Base-by-base conservation (phyloP, 2,797 vertebrate genomes). In the Betta splendens region DNA sequence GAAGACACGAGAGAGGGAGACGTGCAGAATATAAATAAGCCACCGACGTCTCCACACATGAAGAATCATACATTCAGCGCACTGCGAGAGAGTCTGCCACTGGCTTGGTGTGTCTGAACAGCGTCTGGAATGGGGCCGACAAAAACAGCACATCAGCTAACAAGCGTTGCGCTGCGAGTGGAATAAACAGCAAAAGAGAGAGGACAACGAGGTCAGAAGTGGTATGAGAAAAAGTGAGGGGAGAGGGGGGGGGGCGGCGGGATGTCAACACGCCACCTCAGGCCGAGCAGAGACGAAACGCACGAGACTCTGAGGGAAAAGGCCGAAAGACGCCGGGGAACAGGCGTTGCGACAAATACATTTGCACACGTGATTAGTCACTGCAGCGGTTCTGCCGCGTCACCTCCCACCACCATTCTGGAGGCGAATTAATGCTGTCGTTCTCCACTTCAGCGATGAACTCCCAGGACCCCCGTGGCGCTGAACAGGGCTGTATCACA, bases 391-490 rank as follows among this genome's bases (percentile, higher is more conserved):
- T 83, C 65, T 75, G 79, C 77, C 46, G 57, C 63, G 77, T 80
- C 79, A 76, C 79, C 70, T 78, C 81, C 68, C 75, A 66, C 74
- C 46, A 43, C 9, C 33, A 65, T 77, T 65, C 45, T 42, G 32
- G 63, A 72, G 55, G 65, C 69, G 84, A 81, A 87, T 89, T 80
- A 71, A 80, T 82, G 63, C 64, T 67, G 83, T 59, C 33, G 9
- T 69, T 77, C 62, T 59, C 56, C 62, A 55, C 53, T 52, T 53
- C 66, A 79, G 57, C 48, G 64, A 72, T 59, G 52, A 59, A 63
- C 60, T 71, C 38, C 51, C 53, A 43, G 39, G 60, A n/a, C n/a
- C n/a, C n/a, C n/a, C n/a, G n/a, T n/a, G n/a, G n/a, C n/a, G n/a
- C n/a, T n/a, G n/a, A n/a, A n/a, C n/a, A n/a, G n/a, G n/a, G n/a